Percentiles rank a stretch among this genome's conserved stretches.
Conservation (phyloP, 2,888 invertebrate genomes). For the Caenorhabditis wallacei region DNA sequence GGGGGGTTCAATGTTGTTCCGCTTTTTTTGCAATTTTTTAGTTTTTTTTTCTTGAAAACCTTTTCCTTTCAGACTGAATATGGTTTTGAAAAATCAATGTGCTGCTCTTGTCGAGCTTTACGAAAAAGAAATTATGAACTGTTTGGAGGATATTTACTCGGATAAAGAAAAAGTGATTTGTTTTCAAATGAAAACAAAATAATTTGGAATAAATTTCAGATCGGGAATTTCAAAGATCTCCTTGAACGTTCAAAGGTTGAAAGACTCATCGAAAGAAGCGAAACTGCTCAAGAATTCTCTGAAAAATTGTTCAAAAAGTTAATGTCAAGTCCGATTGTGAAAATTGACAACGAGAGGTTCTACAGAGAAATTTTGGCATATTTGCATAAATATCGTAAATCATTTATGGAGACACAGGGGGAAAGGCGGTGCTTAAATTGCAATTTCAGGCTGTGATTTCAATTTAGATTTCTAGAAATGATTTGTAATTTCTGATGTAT, state of each 20-base stretch:
- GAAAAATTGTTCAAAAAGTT: slow-evolving; percentile 28
- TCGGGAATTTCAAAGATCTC: slow-evolving; percentile 2
- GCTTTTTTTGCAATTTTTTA: too few relatives aligned
- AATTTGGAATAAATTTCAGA: too few relatives aligned
- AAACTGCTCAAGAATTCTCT: slow-evolving; percentile 7
- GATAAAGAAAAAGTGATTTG: slow-evolving; percentile 33
- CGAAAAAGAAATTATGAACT: slow-evolving; percentile 27
- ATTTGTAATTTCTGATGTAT: too few relatives aligned
- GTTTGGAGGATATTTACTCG: slow-evolving; percentile 24
- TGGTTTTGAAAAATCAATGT: slow-evolving; percentile 22
- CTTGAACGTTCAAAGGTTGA: slow-evolving; percentile 6
- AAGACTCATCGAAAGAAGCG: neutral
- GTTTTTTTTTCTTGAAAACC: too few relatives aligned
- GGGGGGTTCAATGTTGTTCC: too few relatives aligned
- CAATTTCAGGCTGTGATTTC: too few relatives aligned
- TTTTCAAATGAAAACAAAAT: neutral
- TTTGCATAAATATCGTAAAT: slow-evolving; percentile 17
- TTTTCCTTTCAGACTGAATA: neutral
- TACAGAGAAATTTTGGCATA: slow-evolving; percentile 33
- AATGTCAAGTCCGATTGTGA: neutral
- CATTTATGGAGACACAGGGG: neutral
- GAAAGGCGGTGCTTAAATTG: too few relatives aligned
- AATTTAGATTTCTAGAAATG: too few relatives aligned
- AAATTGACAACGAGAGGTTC: slow-evolving; percentile 12
- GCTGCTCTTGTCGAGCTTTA: slow-evolving; percentile 38